Conservation (phyloP, 2,113 vertebrate genomes). For the Dryoscopus gambensis region DNA sequence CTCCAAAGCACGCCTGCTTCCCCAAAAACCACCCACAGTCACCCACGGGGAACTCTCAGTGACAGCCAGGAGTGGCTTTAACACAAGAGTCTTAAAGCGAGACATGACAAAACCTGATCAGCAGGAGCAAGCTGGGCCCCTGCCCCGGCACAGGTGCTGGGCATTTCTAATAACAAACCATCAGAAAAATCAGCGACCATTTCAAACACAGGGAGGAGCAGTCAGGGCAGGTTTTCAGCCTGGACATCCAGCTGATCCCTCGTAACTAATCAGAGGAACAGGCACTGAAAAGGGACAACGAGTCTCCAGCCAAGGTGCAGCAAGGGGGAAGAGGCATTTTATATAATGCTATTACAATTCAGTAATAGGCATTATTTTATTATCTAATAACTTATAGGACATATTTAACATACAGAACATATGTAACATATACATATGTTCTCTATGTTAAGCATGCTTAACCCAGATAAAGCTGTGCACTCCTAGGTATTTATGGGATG, state of each 20-base stretch:
- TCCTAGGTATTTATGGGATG: background rate
- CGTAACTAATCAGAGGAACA: background rate
- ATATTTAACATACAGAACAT: background rate
- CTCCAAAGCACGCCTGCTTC: background rate
- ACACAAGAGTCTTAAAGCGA: background rate
- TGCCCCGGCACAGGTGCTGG: background rate
- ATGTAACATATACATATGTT: accelerated
- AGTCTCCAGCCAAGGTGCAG: background rate
- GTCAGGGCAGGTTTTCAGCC: background rate
- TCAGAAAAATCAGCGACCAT: background rate
- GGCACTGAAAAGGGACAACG: background rate
- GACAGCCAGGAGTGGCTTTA: background rate
- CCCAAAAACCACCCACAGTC: background rate
- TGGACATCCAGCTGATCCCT: background rate
- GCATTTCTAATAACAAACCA: background rate
- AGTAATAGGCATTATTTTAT: background rate
- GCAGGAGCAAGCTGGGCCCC: background rate
- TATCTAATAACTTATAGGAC: background rate
- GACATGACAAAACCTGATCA: background rate
- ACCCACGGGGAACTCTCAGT: background rate
- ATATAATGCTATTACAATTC: background rate
- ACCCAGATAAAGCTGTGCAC: background rate
- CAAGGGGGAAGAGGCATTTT: background rate
- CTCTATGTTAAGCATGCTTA: background rate
- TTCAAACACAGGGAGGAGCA: background rate